phyloP scores from a whole-genome alignment of 2,797 vertebrate genomes.

The Anabas testudineus region DNA sequence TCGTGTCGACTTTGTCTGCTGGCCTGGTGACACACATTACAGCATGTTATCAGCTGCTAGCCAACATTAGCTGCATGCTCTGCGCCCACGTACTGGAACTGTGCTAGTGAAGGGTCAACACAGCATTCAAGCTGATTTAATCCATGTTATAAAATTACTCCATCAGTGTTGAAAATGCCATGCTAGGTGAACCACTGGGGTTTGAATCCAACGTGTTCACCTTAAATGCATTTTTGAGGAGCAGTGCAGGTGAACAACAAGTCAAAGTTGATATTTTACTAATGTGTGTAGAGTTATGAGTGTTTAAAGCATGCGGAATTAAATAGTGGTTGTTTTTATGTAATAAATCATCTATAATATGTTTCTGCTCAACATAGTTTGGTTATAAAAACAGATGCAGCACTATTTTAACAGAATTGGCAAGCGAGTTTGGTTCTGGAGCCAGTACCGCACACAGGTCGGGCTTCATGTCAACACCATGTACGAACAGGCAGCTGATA shows the following conservation, averaged over 20 bases:
- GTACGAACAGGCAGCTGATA: not conserved
- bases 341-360: rapidly evolving
- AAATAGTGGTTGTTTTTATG: rapidly evolving
- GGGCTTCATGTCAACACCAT: not conserved
- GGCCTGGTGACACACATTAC: conserved; percentile 74
- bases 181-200: not conserved
- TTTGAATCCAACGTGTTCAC: not conserved
- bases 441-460: not conserved
- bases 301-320: conserved; percentile 28
- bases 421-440: not conserved
- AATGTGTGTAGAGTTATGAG: rapidly evolving
- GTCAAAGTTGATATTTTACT: not conserved
- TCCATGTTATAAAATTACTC: no score
- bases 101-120: conserved; percentile 19
- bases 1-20: conserved; percentile 6
- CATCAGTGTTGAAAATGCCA: not conserved
- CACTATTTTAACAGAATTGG: not conserved
- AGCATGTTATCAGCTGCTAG: conserved; percentile 34
- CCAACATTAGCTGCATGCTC: conserved; percentile 34
- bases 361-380: rapidly evolving
- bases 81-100: not conserved
- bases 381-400: rapidly evolving
- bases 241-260: not conserved
- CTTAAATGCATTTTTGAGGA: no score
- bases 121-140: not conserved